phyloP scores from a whole-genome alignment of 2,797 vertebrate species.

The Myiothlypis coronata region DNA sequence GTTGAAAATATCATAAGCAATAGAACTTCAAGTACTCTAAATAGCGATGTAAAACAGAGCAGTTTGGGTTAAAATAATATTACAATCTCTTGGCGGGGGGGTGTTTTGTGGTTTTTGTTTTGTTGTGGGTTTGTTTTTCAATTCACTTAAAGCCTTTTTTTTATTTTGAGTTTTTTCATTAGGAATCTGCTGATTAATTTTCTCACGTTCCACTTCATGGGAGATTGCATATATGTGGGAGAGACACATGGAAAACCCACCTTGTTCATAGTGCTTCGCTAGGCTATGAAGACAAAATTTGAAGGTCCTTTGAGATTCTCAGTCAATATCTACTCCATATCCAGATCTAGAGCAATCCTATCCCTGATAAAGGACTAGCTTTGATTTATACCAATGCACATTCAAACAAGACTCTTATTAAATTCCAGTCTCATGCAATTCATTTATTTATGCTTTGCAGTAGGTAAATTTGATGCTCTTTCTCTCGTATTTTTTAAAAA shows the following conservation, averaged over 20 bases:
- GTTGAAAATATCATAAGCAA: background rate
- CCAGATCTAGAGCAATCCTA: background rate
- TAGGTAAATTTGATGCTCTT: background rate
- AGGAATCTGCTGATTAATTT: too few relatives aligned
- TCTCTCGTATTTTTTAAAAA: background rate
- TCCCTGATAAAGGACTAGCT: background rate
- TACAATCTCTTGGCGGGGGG: too few relatives aligned
- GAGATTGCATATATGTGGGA: too few relatives aligned
- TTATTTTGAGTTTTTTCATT: too few relatives aligned
- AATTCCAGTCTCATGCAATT: background rate
- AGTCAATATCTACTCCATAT: background rate
- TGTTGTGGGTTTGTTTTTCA: too few relatives aligned
- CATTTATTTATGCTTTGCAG: background rate
- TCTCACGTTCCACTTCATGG: too few relatives aligned
- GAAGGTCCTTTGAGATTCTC: background rate
- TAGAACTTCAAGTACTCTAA: background rate
- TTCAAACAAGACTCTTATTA: background rate
- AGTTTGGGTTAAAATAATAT: background rate
- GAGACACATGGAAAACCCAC: too few relatives aligned
- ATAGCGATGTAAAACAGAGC: accelerated
- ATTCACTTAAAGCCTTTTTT: too few relatives aligned
- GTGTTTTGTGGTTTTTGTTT: too few relatives aligned
- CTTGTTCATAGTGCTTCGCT: too few relatives aligned
- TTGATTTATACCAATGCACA: background rate
- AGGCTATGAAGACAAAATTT: background rate